These are phyloP conservation scores for Palythoa grandiflora DNA, from an alignment of 92 coral and sea anemone species.

Conservation along the genomic window DNA sequence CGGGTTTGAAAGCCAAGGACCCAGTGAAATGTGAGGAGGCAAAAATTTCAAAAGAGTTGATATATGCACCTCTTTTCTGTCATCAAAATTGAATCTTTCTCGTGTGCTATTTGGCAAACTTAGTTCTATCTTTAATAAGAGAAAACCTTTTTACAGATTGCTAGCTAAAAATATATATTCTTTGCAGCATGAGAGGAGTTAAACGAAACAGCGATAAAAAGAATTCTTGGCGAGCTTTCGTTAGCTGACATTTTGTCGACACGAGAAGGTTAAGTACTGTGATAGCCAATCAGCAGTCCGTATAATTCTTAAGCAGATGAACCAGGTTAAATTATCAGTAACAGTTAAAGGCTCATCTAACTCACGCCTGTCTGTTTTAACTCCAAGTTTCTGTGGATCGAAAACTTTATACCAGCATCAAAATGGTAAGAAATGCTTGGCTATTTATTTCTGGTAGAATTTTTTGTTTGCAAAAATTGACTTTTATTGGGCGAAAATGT, in stretches of 20 bases:
- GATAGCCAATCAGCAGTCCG: slow-evolving; percentile 26
- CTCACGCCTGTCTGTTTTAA: background rate
- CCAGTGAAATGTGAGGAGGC: slow-evolving; percentile 24
- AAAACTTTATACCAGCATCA: slow-evolving; percentile 23
- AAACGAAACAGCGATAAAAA: slow-evolving; percentile 16
- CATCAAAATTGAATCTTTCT: slow-evolving; percentile 15
- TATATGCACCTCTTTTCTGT: slow-evolving; percentile 21
- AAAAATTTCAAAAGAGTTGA: background rate
- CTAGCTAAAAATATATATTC: background rate
- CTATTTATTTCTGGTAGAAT: background rate
- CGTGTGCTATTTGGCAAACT: background rate
- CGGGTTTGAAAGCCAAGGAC: background rate
- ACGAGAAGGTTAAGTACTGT: slow-evolving; percentile 22
- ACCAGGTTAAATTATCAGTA: slow-evolving; percentile 5
- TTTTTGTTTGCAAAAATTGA: background rate
- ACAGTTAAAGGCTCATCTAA: slow-evolving; percentile 29
- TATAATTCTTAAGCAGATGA: background rate
- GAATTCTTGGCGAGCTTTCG: slow-evolving; percentile 20
- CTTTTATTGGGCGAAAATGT: background rate
- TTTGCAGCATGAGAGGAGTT: background rate
- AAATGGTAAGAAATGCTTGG: slow-evolving; percentile 20
- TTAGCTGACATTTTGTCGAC: slow-evolving; percentile 44
- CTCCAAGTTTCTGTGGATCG: slow-evolving; percentile 9
- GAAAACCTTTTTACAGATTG: background rate
- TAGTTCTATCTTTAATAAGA: background rate